Conservation (phyloP, 2,888 invertebrate genomes). For the Drosophila kokeensis region DNA sequence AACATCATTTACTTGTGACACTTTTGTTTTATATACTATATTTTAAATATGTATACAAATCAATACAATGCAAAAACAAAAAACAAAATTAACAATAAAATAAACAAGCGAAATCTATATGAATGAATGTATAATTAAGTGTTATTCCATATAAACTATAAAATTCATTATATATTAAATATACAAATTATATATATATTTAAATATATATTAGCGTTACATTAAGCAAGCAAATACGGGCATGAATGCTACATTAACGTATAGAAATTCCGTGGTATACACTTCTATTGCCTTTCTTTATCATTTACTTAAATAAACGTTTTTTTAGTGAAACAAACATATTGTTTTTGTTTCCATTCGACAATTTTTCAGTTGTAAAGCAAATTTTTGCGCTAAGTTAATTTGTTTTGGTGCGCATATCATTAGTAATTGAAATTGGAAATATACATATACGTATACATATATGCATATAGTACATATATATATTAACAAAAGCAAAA, state of each 20-base stretch:
- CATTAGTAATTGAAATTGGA: slow-evolving; percentile 68
- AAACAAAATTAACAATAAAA: background rate
- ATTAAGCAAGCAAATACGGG: slow-evolving; percentile 65
- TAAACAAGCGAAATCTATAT: slow-evolving; percentile 51
- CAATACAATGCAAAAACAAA: slow-evolving; percentile 47
- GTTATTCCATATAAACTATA: slow-evolving; percentile 83
- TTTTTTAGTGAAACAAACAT: slow-evolving; percentile 55
- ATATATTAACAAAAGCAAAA: slow-evolving; percentile 51
- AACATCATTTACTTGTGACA: slow-evolving; percentile 28
- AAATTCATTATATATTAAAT: slow-evolving; percentile 78
- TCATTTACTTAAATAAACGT: slow-evolving; percentile 74
- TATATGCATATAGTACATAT: slow-evolving; percentile 60
- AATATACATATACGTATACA: slow-evolving; percentile 65
- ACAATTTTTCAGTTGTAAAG: slow-evolving; percentile 29
- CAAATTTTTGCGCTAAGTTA: slow-evolving; percentile 62
- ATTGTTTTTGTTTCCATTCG: slow-evolving; percentile 35
- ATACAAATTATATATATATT: slow-evolving; percentile 52
- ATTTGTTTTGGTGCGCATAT: slow-evolving; percentile 73
- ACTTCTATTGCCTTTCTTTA: slow-evolving; percentile 77
- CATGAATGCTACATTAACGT: slow-evolving; percentile 65
- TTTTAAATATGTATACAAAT: slow-evolving; percentile 69
- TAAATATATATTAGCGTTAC: slow-evolving; percentile 68
- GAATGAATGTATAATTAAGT: slow-evolving; percentile 83
- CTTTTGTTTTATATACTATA: slow-evolving; percentile 53
- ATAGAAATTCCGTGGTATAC: slow-evolving; percentile 70